Base-by-base conservation (phyloP, 2,888 invertebrate genomes). In the Dryobotodes eremita region DNA sequence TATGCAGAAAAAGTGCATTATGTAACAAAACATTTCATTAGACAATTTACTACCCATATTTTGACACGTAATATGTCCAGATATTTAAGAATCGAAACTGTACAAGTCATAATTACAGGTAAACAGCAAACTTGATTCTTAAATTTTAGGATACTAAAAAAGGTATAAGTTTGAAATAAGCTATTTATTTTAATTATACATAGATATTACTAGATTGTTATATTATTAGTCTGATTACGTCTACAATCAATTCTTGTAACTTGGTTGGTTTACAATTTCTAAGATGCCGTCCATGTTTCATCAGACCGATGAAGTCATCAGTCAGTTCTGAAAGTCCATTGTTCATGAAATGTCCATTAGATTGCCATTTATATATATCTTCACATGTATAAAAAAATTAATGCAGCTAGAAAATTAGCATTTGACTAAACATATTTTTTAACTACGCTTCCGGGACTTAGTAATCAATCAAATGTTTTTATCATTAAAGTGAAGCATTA, bases 1-100 rank as follows among this genome's bases (percentile, higher is more conserved):
- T 20, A 59, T 84, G 46, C 64, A 84, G 36, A 17, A 70, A 48
- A 79, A 55, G 36, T 84, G 59, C 64, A 81, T 70, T 84, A 70
- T n/a, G 69, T 70, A 79, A 79, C 23, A 48, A 53, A 70, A 61
- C 26, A 59, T 8, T 65, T 17, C 1, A 48, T 36, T 36, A 48
- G 2, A 36, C 59, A 26, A 36, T 57, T 46, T 36, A 50, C 17
- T 6, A 26, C n/a, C 26, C 7, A 26, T 48, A 66, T 2, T 5
- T 42, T n/a, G 15, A 36, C 1, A n/a, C 1, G 0, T 23, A n/a
- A 15, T 26, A 8, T 23, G 10, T 15, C 3, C 15, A 13, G 20
- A 46, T 7, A 15, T 55, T 50, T 55, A 11, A 15, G 17, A 53
- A 26, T 2, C 36, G 1, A 0, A 5, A 17, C 10, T 13, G 1